Conservation (phyloP, 1,140 invertebrate species). For the Nasonia longicornis region DNA sequence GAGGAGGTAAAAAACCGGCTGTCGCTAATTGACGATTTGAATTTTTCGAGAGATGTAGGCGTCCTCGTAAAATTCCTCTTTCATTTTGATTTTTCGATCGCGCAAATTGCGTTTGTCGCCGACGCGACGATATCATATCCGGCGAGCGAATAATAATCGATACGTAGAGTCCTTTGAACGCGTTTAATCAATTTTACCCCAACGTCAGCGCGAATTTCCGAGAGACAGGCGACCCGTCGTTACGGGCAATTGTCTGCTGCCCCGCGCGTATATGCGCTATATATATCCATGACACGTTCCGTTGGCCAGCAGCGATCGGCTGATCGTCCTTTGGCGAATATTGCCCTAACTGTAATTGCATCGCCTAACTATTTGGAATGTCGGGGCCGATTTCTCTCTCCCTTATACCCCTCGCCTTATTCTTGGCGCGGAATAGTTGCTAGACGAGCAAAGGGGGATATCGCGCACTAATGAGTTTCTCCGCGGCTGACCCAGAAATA, state of each 20-base stretch:
- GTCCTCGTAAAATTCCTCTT: too few species aligned
- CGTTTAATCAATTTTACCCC: neutral
- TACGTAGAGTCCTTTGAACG: neutral
- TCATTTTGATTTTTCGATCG: too few species aligned
- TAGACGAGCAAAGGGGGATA: neutral
- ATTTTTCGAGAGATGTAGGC: too few species aligned
- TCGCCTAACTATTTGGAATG: slow-evolving; percentile 30
- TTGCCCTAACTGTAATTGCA: slow-evolving; percentile 30
- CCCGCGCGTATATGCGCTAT: neutral
- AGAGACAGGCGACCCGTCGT: too few species aligned
- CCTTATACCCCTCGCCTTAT: neutral
- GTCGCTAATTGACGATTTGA: too few species aligned
- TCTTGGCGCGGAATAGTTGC: slow-evolving; percentile 14
- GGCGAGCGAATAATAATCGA: too few species aligned
- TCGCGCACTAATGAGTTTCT: slow-evolving; percentile 23
- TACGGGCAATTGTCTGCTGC: neutral
- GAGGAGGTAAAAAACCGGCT: too few species aligned
- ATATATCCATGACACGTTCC: neutral
- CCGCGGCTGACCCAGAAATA: slow-evolving; percentile 14
- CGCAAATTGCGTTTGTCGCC: too few species aligned
- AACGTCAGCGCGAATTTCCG: neutral
- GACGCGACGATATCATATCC: too few species aligned
- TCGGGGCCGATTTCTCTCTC: slow-evolving; percentile 10
- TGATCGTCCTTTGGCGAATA: slow-evolving; percentile 4
- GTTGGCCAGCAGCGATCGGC: too few species aligned